Conservation (phyloP, 2,797 vertebrate genomes). For the Tangara arthus region DNA sequence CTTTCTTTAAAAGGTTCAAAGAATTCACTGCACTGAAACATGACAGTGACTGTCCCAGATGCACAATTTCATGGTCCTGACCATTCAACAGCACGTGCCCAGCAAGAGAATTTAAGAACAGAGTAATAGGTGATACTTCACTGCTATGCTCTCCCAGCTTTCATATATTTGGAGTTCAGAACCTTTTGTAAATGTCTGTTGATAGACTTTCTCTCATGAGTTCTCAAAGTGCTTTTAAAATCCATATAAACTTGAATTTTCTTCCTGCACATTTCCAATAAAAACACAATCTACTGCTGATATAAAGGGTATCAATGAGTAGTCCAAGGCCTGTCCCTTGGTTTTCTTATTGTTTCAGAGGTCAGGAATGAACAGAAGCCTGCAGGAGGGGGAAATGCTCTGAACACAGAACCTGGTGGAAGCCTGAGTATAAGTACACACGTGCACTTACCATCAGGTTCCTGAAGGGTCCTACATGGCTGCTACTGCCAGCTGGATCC, state of each 20-base stretch:
- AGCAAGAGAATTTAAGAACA: background rate
- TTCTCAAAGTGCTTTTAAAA: background rate
- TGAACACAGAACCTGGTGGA: conserved; percentile 48
- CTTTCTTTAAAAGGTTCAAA: background rate
- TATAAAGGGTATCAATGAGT: background rate
- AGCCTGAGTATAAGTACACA: conserved; percentile 76
- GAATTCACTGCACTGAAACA: background rate
- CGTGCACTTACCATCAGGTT: conserved; percentile 78
- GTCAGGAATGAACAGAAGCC: background rate
- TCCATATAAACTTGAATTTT: background rate
- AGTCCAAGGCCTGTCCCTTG: background rate
- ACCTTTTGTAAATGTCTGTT: background rate
- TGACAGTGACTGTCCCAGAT: background rate
- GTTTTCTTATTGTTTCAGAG: background rate
- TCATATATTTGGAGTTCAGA: background rate
- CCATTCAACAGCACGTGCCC: background rate
- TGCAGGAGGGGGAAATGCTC: background rate
- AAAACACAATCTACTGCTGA: background rate
- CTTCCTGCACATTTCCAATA: background rate
- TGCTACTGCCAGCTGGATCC: conserved; percentile 75
- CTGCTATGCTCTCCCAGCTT: background rate
- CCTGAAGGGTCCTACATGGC: conserved; percentile 77
- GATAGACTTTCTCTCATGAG: background rate
- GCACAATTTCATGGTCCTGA: background rate
- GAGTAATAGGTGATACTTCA: background rate